Base-by-base conservation (phyloP, 1,140 invertebrate species). In the Sarcophaga bullata region DNA sequence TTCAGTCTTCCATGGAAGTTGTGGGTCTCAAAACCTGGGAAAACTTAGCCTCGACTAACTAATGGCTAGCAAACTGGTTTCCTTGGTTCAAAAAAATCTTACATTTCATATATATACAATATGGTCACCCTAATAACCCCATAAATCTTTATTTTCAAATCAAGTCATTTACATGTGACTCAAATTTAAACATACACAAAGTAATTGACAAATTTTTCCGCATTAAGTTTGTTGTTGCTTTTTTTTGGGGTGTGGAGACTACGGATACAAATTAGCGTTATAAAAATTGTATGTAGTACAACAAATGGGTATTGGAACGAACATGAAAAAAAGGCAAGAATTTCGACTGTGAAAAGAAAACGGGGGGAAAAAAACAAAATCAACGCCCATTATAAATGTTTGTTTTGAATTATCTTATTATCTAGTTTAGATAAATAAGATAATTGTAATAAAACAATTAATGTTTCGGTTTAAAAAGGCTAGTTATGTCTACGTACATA, bases 361-460 rank as follows among this genome's bases (percentile, higher is more conserved):
- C 25, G 25, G 25, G 25, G 25, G 25, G n/a, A n/a, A 37, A 37
- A 37, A 37, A 37, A 37, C 25, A 37, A 37, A 37, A 37, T 37
- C 25, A 4, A 37, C 25, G 25, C 25, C 25, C 25, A 37, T 37
- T 37, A 37, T 37, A 37, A 37, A 37, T 37, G 25, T 37, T 37
- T 37, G 25, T 37, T 58, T 58, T 78, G 75, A 52, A 78, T 78
- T 78, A 78, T 78, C 75, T 78, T 78, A 78, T 78, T 78, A 78
- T 78, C 75, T 78, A 19, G 75, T 78, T 78, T 78, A 78, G 75
- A 78, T 78, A 78, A 78, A 78, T 78, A 78, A 78, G 48, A 78
- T 78, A 50, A 50, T 52, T 78, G 48, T 11, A 17, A 78, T 78
- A 10, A 52, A 19, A 78, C 50, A 78, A 50, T 52, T 25, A 78